Evolutionary conservation across 2,888 invertebrate species (phyloP).

Genomic region (Melitaea athalia): DNA sequence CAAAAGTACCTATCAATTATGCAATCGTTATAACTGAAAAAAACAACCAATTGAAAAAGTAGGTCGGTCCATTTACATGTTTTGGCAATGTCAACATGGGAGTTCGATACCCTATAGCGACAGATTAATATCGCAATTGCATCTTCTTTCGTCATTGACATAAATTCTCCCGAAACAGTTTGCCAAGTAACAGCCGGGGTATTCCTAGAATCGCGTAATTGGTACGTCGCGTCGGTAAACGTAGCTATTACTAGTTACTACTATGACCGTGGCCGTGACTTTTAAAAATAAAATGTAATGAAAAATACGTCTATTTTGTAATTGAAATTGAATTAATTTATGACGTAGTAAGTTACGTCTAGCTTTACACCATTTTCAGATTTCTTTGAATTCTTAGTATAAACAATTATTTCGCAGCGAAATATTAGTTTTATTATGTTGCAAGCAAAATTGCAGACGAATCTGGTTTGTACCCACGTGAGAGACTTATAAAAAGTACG

Average conservation of each 20-base stretch:
- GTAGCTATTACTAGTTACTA: conserved; percentile 18
- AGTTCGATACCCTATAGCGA: conserved; percentile 30
- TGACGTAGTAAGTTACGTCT: not conserved
- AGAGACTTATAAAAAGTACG: not conserved
- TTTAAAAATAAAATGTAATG: conserved; percentile 11
- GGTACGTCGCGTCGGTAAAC: conserved; percentile 42
- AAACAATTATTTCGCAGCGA: no score
- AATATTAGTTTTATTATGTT: no score
- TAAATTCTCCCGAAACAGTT: conserved; percentile 45
- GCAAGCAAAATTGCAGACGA: no score
- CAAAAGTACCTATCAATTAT: no score
- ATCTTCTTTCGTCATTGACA: conserved; percentile 46
- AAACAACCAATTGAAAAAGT: not conserved
- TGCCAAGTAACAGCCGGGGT: conserved; percentile 47
- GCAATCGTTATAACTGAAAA: no score
- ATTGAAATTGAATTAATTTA: not conserved
- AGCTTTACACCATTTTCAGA: no score
- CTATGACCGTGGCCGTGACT: conserved; percentile 26
- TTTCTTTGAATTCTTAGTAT: no score
- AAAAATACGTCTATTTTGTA: conserved; percentile 4
- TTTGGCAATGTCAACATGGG: not conserved
- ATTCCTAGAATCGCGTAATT: conserved; percentile 53
- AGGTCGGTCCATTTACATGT: not conserved
- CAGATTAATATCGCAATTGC: conserved; percentile 14
- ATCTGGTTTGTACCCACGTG: not conserved